These are phyloP conservation scores for Smutsia temminckii DNA, from an alignment of 2,797 vertebrate genomes.

Conservation along the genomic window DNA sequence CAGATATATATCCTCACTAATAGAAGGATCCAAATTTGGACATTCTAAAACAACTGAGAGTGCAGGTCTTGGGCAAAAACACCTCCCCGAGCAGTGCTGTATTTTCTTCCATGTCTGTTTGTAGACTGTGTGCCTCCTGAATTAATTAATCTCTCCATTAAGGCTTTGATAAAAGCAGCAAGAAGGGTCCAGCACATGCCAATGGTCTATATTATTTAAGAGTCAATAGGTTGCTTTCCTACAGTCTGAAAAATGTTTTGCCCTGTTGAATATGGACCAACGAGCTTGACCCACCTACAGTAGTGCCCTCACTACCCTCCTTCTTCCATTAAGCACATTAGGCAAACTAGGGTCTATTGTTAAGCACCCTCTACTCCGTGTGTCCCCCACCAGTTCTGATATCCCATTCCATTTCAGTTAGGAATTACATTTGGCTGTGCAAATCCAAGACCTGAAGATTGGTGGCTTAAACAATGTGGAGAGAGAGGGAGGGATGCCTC, in stretches of 20 bases:
- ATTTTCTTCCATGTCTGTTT: not conserved
- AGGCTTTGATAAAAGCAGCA: slow-evolving; percentile 4
- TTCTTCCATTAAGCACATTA: not conserved
- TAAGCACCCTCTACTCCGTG: not conserved
- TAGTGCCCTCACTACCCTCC: not conserved
- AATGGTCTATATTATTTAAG: not conserved
- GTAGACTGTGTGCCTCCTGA: not conserved
- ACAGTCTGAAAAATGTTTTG: not conserved
- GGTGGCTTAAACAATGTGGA: not conserved
- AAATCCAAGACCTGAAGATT: slow-evolving; percentile 16
- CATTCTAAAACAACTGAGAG: not conserved
- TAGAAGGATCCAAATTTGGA: not conserved
- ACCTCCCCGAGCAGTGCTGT: not conserved
- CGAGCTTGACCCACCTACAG: not conserved
- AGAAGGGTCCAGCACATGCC: not conserved
- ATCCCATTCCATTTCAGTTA: not conserved
- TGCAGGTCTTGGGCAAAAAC: not conserved
- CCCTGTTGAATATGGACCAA: not conserved
- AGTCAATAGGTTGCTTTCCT: not conserved
- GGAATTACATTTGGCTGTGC: not conserved
- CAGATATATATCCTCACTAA: not conserved
- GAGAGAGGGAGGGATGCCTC: too few species aligned
- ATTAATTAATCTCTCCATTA: not conserved
- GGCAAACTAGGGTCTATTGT: not conserved
- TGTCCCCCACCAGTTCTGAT: not conserved